Percentiles rank a stretch among this genome's conserved stretches.
Evolutionary conservation across 2,797 vertebrate genomes (phyloP).

Genomic region (Vultur gryphus): DNA sequence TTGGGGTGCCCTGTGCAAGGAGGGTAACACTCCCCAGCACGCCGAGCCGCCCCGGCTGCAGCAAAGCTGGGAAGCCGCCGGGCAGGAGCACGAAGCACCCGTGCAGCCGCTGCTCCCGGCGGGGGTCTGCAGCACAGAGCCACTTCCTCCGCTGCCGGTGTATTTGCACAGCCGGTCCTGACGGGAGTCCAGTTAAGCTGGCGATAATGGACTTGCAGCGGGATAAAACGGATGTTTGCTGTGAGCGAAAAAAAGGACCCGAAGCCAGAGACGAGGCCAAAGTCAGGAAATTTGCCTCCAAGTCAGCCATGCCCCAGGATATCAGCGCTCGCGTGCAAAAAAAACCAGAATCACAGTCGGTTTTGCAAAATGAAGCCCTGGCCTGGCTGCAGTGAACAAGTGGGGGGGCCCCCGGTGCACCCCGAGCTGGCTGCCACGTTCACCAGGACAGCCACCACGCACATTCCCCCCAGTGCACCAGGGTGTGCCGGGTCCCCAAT

Average conservation of each 20-base stretch:
- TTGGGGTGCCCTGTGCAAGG: background rate
- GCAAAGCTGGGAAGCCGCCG: background rate
- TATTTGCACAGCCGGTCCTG: background rate
- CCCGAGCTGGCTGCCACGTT: background rate
- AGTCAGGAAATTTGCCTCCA: background rate
- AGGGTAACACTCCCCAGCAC: background rate
- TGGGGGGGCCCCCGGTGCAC: fast-evolving
- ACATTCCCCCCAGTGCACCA: background rate
- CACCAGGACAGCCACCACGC: fast-evolving
- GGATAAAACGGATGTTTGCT: background rate
- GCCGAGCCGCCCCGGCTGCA: fast-evolving
- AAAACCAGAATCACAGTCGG: fast-evolving
- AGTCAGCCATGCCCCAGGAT: background rate
- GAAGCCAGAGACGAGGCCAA: background rate
- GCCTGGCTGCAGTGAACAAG: background rate
- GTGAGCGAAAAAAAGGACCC: background rate
- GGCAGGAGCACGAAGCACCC: background rate
- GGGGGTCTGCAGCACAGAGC: background rate
- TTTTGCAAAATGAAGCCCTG: background rate
- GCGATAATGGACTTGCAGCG: background rate
- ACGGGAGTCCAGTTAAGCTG: background rate
- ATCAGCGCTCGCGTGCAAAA: fast-evolving
- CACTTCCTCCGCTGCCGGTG: background rate
- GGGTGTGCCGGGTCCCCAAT: fast-evolving
- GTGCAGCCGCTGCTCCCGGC: background rate